Base-by-base conservation (phyloP, 2,113 vertebrate genomes). In the Phalacrocorax brasilianus region DNA sequence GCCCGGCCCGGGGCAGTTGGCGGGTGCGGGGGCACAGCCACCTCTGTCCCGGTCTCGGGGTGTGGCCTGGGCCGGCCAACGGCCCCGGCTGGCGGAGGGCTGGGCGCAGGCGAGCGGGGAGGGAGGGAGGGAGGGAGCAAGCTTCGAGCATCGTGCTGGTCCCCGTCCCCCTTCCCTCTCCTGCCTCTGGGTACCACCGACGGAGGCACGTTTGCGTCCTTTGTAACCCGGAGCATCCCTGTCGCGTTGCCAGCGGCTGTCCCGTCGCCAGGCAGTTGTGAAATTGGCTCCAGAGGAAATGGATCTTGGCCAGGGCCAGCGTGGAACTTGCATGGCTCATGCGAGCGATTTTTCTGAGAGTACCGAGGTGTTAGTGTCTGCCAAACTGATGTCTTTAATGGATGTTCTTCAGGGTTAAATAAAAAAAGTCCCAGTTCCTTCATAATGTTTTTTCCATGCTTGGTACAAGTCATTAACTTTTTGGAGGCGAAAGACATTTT, bases 111-210 rank as follows among this genome's bases (percentile, higher is more conserved):
- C 4, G 7, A 23, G 10, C 0, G 44, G 5, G 52, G 30, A 6
- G 58, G 26, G 35, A 35, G 58, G 26, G 35, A 35, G 35, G 35
- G 35, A 26, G 42, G 66, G 35, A 26, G 42, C 56, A 61, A 66
- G 18, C 33, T 8, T 28, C 30, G 2, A 5, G 68, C 15, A 3
- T 76, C 6, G 0, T 5, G 9, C 28, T 15, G 42, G 18, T 38
- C 27, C 4, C 20, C 45, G 1, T 26, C 15, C 13, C 21, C 4
- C 5, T 73, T 70, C 11, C 11, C 4, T 21, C 4, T 14, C 38
- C 8, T 40, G n/a, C 52, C 22, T 12, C 16, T 4, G 35, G 38
- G 53, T 38, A 38, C 38, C 38, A 38, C 19, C 13, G 5, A 1
- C 24, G 11, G 27, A 4, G 5, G 22, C 4, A 1, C 11, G 10